Base-by-base conservation (phyloP, 2,113 vertebrate species). In the Phaetusa simplex region DNA sequence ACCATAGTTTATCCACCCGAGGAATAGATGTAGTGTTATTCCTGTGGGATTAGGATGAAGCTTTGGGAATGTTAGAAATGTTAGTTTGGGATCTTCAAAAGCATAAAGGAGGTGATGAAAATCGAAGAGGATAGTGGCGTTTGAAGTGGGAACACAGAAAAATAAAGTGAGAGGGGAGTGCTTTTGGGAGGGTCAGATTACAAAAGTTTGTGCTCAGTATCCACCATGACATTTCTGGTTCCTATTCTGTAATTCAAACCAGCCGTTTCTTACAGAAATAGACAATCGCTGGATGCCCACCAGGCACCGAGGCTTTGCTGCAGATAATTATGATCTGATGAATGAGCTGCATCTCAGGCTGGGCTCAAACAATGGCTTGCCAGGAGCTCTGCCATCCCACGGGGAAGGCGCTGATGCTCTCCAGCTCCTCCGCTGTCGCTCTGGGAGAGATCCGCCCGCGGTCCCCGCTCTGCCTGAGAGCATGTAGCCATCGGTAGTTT, bases 221-320 rank as follows among this genome's bases (percentile, higher is more conserved):
- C 80, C 95, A 78, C 92, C 80, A 50, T 83, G 90, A 86, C 83
- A 79, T 96, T 94, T 95, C 92, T 95, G 90, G 92, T 96, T 97
- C 79, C 56, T 56, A 34, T 77, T 93, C 86, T 71, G 50, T 88
- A 90, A 97, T 78, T 92, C 72, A 86, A 86, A 94, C 3, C 96
- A 97, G 94, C 71, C 2, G 0, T 90, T 90, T 52, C 80, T 90
- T 90, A 83, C 92, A 92, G 90, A 94, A 93, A 93, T 82, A 97
- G 90, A 86, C 94, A 97, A 92, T 96, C 67, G 45, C 82, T 96
- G 96, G 88, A 94, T 96, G 92, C 90, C 96, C 95, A 92, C 94
- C 90, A 92, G 92, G 79, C 95, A 92, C 82, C 0, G 2, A 92
- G 88, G 66, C 88, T 92, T 88, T 95, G 80, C 95, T 93, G 85